Conservation (phyloP, 2,113 vertebrate species). For the Chinchilla lanigera region DNA sequence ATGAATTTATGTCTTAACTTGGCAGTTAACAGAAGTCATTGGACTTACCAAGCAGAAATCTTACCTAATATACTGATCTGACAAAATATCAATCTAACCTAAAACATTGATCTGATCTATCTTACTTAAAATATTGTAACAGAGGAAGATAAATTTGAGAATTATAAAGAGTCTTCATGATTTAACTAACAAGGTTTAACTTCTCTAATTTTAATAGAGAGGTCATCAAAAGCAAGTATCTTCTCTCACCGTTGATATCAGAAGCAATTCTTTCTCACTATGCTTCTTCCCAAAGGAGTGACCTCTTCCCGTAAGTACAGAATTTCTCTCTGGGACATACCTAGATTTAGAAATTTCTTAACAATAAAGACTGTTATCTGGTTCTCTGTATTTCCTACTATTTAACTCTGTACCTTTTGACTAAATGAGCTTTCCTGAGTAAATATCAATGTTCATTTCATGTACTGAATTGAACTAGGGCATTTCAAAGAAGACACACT, state of each 20-base stretch:
- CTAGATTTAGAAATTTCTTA: neutral
- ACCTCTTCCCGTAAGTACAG: neutral
- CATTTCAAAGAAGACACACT: constrained; percentile 7
- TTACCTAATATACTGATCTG: neutral
- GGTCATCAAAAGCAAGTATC: neutral
- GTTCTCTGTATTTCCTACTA: neutral
- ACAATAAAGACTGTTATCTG: neutral
- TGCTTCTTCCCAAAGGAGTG: neutral
- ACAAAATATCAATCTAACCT: neutral
- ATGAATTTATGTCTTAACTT: neutral
- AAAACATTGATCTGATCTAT: neutral
- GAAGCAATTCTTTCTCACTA: neutral
- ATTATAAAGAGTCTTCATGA: neutral
- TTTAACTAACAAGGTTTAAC: neutral
- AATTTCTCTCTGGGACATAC: neutral
- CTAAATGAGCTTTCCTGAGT: neutral
- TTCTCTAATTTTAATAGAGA: neutral
- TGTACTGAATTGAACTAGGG: neutral
- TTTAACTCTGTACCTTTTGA: neutral
- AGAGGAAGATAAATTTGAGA: neutral
- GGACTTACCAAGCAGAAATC: neutral
- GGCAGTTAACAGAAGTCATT: neutral
- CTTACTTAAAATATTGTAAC: neutral
- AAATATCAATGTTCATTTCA: neutral
- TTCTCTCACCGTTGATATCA: neutral